phyloP scores from a whole-genome alignment of 2,797 vertebrate species.

The Gambusia yucatana region DNA sequence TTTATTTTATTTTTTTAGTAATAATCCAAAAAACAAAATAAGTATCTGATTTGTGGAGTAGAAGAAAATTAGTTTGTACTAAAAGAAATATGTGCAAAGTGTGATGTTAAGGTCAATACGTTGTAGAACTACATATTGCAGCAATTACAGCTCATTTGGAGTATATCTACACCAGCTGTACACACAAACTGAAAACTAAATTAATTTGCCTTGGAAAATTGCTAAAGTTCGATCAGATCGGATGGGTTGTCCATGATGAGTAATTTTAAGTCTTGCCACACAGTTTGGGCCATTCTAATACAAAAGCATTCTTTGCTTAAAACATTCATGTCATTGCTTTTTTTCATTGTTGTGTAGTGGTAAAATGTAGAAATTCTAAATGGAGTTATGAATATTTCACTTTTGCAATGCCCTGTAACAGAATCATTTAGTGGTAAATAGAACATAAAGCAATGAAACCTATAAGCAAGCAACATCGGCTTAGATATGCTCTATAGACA shows the following conservation, averaged over 20 bases:
- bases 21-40: background rate
- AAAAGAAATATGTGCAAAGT: background rate
- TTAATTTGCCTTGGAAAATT: background rate
- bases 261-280: background rate
- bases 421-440: background rate
- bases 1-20: background rate
- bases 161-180: background rate
- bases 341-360: background rate
- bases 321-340: background rate
- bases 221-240: background rate
- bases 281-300: background rate
- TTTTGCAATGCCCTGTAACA: background rate
- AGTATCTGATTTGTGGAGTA: background rate
- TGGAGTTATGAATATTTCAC: background rate
- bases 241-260: background rate
- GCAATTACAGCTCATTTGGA: background rate
- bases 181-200: background rate
- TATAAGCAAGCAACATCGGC: background rate
- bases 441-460: background rate
- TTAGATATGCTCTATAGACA: background rate
- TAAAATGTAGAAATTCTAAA: background rate
- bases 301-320: background rate
- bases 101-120: background rate
- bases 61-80: background rate
- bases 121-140: background rate